phyloP scores from a whole-genome alignment of 1,140 invertebrate genomes.

The Magallana gigas region DNA sequence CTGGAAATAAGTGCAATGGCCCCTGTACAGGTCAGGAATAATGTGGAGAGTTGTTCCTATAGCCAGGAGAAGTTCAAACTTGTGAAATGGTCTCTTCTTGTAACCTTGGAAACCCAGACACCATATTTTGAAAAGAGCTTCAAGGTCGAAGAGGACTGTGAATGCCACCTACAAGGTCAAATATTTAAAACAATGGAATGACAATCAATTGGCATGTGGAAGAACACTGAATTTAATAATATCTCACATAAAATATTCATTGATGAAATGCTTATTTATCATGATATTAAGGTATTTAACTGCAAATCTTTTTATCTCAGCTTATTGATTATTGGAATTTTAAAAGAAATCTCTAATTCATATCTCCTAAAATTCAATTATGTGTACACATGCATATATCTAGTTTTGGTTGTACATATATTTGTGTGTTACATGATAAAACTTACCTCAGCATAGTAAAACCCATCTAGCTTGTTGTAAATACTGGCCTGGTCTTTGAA shows the following conservation, averaged over 20 bases:
- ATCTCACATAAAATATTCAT: too few species aligned
- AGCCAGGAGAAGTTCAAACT: conserved; percentile 96
- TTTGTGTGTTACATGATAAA: not conserved
- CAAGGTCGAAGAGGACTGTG: conserved; percentile 95
- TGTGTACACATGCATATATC: too few species aligned
- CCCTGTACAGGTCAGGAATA: conserved; percentile 94
- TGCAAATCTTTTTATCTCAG: too few species aligned
- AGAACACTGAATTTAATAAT: too few species aligned
- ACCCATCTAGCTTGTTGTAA: conserved; percentile 88
- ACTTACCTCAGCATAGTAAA: conserved; percentile 94
- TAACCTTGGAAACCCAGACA: conserved; percentile 97
- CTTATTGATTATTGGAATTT: too few species aligned
- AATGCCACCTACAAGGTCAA: conserved; percentile 85
- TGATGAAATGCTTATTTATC: too few species aligned
- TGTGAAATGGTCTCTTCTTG: conserved; percentile 97
- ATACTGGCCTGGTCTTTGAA: conserved; percentile 93
- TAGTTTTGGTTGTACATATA: too few species aligned
- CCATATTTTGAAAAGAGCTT: conserved; percentile 98
- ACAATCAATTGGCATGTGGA: too few species aligned
- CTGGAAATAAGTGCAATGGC: conserved; percentile 97
- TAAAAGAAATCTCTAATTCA: too few species aligned
- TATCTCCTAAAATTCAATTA: too few species aligned
- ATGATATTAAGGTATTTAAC: too few species aligned
- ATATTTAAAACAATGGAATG: too few species aligned
- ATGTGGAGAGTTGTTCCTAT: conserved; percentile 97